These are phyloP conservation scores for Pseudanteris insignis DNA, from an alignment of 2,888 invertebrate genomes.

Conservation along the genomic window DNA sequence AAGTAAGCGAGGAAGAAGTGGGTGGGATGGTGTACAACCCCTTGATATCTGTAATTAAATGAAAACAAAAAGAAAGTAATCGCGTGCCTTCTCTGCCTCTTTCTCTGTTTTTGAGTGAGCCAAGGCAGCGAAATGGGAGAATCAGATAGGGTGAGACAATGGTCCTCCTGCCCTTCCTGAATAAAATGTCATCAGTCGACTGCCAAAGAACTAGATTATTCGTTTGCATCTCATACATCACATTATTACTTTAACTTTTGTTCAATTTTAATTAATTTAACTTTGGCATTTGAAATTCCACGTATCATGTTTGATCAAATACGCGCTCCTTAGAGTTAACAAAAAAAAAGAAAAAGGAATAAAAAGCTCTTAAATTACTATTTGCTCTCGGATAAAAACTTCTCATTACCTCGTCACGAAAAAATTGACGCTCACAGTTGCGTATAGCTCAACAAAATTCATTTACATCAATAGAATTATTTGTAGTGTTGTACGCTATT, in stretches of 20 bases:
- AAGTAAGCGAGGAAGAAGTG: constrained; percentile 46
- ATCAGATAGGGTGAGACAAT: constrained; percentile 64
- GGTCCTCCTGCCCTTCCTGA: constrained; percentile 57
- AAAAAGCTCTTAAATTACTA: too few relatives aligned
- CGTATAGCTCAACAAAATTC: too few relatives aligned
- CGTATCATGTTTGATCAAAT: constrained; percentile 7
- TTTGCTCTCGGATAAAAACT: too few relatives aligned
- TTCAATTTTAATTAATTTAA: constrained; percentile 36
- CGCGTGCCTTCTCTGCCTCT: constrained; percentile 52
- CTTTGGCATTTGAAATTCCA: constrained; percentile 18
- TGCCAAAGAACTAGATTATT: constrained; percentile 45
- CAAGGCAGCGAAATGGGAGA: constrained; percentile 63
- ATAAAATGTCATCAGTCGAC: constrained; percentile 61
- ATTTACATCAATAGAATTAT: too few relatives aligned
- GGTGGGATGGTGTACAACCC: constrained; percentile 58
- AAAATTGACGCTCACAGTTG: too few relatives aligned
- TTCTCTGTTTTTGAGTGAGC: constrained; percentile 53
- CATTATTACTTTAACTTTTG: constrained; percentile 38
- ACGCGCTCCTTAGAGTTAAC: neutral
- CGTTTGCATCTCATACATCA: constrained; percentile 43
- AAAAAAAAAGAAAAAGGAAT: too few relatives aligned
- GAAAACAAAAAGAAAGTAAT: constrained; percentile 67
- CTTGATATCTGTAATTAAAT: constrained; percentile 67
- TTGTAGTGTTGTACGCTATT: constrained; percentile 18
- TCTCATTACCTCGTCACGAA: too few relatives aligned